Percentiles rank a stretch among this genome's conserved stretches.
phyloP scores from a whole-genome alignment of 2,797 vertebrate species.

The Characodon lateralis region DNA sequence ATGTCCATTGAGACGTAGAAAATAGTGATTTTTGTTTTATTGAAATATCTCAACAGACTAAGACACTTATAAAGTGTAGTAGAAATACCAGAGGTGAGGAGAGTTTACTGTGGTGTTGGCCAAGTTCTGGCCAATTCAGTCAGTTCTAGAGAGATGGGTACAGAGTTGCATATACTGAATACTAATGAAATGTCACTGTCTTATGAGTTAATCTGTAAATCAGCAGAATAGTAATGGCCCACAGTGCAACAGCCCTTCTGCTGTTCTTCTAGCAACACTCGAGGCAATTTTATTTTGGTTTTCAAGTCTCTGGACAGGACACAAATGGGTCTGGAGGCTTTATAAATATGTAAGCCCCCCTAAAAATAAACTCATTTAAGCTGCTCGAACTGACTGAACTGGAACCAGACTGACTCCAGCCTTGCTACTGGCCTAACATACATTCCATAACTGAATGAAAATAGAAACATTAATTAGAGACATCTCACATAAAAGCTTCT shows the following conservation, averaged over 20 bases:
- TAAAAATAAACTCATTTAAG: constrained; percentile 45
- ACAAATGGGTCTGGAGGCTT: constrained; percentile 47
- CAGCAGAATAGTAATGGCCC: constrained; percentile 22
- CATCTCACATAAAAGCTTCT: constrained; percentile 71
- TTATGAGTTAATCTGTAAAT: constrained; percentile 32
- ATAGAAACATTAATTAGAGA: constrained; percentile 76
- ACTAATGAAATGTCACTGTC: constrained; percentile 12
- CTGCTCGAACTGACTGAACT: constrained; percentile 63
- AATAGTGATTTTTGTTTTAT: constrained; percentile 73
- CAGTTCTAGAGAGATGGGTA: constrained; percentile 46
- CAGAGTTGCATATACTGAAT: constrained; percentile 9
- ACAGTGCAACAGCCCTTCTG: constrained; percentile 26
- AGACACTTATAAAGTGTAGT: constrained; percentile 79
- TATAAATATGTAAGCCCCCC: constrained; percentile 48
- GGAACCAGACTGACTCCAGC: constrained; percentile 57
- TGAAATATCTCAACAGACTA: constrained; percentile 76
- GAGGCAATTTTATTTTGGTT: constrained; percentile 37
- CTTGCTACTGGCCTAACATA: constrained; percentile 68
- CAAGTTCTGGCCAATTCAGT: constrained; percentile 65
- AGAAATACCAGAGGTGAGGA: constrained; percentile 77
- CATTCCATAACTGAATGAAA: constrained; percentile 78
- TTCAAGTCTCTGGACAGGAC: constrained; percentile 48
- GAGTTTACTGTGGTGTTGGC: constrained; percentile 67
- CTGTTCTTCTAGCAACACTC: constrained; percentile 24
- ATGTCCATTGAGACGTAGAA: constrained; percentile 69